phyloP scores from a whole-genome alignment of 1,140 invertebrate genomes.

The Pteromalus puparum region DNA sequence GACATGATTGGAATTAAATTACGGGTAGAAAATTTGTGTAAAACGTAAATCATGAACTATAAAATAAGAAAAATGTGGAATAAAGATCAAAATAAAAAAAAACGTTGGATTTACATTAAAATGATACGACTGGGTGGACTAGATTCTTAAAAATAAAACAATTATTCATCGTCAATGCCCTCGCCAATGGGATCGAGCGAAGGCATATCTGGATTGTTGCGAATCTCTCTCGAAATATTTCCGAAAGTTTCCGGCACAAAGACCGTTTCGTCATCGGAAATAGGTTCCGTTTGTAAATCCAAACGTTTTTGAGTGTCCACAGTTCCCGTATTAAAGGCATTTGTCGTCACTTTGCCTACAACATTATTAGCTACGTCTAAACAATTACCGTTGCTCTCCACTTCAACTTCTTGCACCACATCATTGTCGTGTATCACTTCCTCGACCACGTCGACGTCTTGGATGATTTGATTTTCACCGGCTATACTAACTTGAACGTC shows the following conservation, averaged over 20 bases:
- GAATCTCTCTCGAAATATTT: constrained; percentile 59
- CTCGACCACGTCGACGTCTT: constrained; percentile 38
- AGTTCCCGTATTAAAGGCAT: constrained; percentile 20
- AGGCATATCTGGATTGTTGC: constrained; percentile 61
- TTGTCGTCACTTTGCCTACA: constrained; percentile 25
- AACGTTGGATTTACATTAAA: constrained; percentile 31
- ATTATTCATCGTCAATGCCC: constrained; percentile 35
- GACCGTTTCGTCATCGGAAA: constrained; percentile 47
- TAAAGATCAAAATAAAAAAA: constrained; percentile 19
- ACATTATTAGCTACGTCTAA: constrained; percentile 49
- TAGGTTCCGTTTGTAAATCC: constrained; percentile 49
- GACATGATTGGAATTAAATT: neutral
- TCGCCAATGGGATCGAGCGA: constrained; percentile 56
- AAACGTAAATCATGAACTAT: neutral
- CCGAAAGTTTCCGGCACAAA: constrained; percentile 54
- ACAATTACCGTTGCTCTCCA: constrained; percentile 53
- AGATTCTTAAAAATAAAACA: constrained; percentile 27
- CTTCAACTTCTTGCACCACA: constrained; percentile 20
- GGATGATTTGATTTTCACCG: neutral
- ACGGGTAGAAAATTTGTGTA: neutral
- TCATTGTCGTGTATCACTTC: constrained; percentile 56
- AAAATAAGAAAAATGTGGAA: constrained; percentile 7
- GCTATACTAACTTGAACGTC: neutral
- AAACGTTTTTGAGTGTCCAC: constrained; percentile 16
- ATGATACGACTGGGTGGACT: constrained; percentile 35